phyloP scores from a whole-genome alignment of 2,797 vertebrate species.

The Labeo calbasu region DNA sequence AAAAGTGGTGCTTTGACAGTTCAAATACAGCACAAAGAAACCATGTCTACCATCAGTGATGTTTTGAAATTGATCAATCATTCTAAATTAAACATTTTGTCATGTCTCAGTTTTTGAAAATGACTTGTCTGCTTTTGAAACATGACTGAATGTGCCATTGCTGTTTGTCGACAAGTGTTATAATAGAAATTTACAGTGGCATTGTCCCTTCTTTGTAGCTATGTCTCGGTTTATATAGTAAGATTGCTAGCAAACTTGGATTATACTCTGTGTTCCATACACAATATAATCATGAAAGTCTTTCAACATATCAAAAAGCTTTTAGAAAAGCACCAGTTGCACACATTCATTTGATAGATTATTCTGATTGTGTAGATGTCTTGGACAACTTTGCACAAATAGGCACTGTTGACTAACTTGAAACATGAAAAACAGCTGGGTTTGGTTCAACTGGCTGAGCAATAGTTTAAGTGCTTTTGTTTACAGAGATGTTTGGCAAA shows the following conservation, averaged over 20 bases:
- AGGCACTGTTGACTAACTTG: slow-evolving; percentile 43
- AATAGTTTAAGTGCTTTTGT: slow-evolving; percentile 50
- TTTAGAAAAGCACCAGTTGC: slow-evolving; percentile 40
- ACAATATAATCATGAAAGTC: slow-evolving; percentile 12
- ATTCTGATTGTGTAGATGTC: slow-evolving; percentile 40
- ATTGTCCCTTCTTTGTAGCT: slow-evolving; percentile 5
- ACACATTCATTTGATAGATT: slow-evolving; percentile 50
- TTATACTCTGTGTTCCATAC: slow-evolving; percentile 29
- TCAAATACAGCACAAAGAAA: slow-evolving; percentile 38
- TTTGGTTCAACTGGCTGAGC: slow-evolving; percentile 43
- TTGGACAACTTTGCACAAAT: slow-evolving; percentile 40
- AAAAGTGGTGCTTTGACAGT: slow-evolving; percentile 11
- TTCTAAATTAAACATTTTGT: slow-evolving; percentile 17
- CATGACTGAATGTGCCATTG: not conserved
- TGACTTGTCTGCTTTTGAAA: slow-evolving; percentile 8
- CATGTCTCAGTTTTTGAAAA: not conserved
- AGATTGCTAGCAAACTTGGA: slow-evolving; percentile 26
- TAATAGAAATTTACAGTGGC: slow-evolving; percentile 1
- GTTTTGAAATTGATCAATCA: slow-evolving; percentile 8
- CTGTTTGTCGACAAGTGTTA: not conserved
- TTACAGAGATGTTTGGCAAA: slow-evolving; percentile 48
- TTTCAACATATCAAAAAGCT: slow-evolving; percentile 24
- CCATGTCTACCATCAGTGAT: slow-evolving; percentile 29
- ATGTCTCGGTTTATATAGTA: not conserved
- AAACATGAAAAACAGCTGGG: slow-evolving; percentile 30